Evolutionary conservation across 1,140 invertebrate genomes (phyloP).

Genomic region (Fragariocoptes setiger): DNA sequence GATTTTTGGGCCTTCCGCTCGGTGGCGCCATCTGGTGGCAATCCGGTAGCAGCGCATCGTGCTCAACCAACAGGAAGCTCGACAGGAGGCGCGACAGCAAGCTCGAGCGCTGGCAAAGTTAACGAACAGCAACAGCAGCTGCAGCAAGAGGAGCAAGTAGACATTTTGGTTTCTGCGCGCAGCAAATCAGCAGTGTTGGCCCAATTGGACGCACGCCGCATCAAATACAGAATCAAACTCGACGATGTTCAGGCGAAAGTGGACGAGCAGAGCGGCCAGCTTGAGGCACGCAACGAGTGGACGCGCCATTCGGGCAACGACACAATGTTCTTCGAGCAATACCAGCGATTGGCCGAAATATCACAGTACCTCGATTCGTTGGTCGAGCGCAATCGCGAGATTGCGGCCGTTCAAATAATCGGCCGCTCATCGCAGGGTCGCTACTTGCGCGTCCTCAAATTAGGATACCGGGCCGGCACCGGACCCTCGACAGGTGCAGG

Average conservation of each 20-base stretch:
- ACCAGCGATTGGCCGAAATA: conserved; percentile 3
- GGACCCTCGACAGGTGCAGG: not conserved
- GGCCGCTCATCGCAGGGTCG: conserved; percentile 18
- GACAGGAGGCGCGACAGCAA: too few relatives aligned
- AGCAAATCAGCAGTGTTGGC: not conserved
- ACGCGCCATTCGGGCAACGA: not conserved
- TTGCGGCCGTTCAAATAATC: conserved; percentile 12
- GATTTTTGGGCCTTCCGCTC: not conserved
- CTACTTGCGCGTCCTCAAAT: conserved; percentile 17
- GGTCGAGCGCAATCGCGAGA: not conserved
- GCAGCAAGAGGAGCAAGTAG: not conserved
- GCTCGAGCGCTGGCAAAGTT: too few relatives aligned
- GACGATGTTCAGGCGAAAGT: not conserved
- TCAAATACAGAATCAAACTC: not conserved
- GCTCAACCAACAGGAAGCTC: too few relatives aligned
- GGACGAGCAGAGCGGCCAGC: not conserved
- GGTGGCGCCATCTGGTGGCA: too few relatives aligned
- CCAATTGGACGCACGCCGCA: not conserved
- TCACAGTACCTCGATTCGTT: not conserved
- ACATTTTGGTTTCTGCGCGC: not conserved
- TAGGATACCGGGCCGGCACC: conserved; percentile 8
- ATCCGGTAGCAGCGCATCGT: too few relatives aligned
- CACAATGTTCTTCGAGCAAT: conserved; percentile 14
- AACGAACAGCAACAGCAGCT: too few relatives aligned
- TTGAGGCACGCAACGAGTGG: not conserved